Evolutionary conservation across 2,113 vertebrate species (phyloP), one percentile per base, ranked within the genome.

Genomic region (Scatophagus argus): DNA sequence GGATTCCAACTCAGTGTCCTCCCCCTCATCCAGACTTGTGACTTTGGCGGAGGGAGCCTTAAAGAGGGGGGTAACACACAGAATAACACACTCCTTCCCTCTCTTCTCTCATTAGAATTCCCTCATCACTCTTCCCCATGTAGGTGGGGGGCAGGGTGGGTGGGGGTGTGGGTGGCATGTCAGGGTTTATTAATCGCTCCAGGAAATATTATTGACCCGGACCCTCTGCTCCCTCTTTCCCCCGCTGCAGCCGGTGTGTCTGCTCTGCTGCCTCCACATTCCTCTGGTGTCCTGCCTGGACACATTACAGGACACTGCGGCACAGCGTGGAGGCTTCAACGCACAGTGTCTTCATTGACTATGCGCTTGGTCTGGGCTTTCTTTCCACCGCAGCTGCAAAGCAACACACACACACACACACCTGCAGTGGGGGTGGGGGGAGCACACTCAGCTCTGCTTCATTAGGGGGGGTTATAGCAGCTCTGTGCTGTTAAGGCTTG

Each of bases 161-260:
- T 29, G 63, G 25, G 44, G 54, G 64, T 80, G 6, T 46, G 43
- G 61, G 51, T 69, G 79, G 76, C 85, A 90, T 74, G 87, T 80
- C 84, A 71, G 80, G 82, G 80, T 93, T 93, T 93, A 92, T 92
- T 91, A 92, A 92, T 91, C 74, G 74, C 86, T 83, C 85, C 75
- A 72, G 85, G 85, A 92, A 88, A 79, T 88, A 91, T 89, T 91
- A 93, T 93, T 93, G 91, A 93, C 89, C 89, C 21, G 74, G 81
- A 87, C 88, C 89, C 79, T 88, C 84, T 92, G 89, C 78, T 83
- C 62, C 62, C 64, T 43, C 75, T 85, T 74, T 80, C 66, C 34
- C 29, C 29, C 25, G 63, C 84, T 84, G 83, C 75, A 80, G 83
- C 58, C 43, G 19, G 27, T 74, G 71, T 79, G 87, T 85, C 67